Conservation (phyloP, 1,140 invertebrate species). For the Antheraea mylitta region DNA sequence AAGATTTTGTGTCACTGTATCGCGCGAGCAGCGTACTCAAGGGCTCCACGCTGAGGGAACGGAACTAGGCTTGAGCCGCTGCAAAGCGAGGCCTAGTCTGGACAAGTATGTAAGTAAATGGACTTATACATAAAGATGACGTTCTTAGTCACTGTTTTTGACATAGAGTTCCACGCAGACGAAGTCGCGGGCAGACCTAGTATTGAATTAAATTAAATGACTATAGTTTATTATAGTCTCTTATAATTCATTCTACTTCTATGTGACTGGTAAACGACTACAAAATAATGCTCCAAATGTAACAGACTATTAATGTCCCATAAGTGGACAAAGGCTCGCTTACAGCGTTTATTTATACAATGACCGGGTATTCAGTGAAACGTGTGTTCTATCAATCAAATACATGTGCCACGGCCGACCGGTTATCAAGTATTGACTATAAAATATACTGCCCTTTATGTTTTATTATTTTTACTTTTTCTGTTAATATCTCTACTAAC, state of each 20-base stretch:
- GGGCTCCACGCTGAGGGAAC: too few relatives aligned
- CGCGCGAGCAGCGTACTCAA: too few relatives aligned
- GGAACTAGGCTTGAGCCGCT: too few relatives aligned
- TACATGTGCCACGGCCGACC: background rate
- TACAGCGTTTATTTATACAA: background rate
- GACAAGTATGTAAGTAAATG: too few relatives aligned
- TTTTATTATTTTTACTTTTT: background rate
- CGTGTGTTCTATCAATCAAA: background rate
- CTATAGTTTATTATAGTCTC: background rate
- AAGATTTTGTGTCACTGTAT: too few relatives aligned
- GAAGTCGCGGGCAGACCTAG: too few relatives aligned
- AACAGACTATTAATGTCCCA: conserved; percentile 27
- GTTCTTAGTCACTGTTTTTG: too few relatives aligned
- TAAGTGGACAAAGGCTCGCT: conserved; percentile 16
- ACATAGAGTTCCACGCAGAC: too few relatives aligned
- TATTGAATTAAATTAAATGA: background rate
- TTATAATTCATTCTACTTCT: background rate
- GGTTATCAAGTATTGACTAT: background rate
- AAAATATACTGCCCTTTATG: background rate
- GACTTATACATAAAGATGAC: too few relatives aligned
- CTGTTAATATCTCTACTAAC: background rate
- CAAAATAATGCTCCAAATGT: conserved; percentile 25
- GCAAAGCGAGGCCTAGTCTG: too few relatives aligned
- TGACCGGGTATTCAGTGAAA: conserved; percentile 1
- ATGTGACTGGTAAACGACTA: background rate